Evolutionary conservation across 2,888 invertebrate genomes (phyloP).

Genomic region (Beris morrisii): DNA sequence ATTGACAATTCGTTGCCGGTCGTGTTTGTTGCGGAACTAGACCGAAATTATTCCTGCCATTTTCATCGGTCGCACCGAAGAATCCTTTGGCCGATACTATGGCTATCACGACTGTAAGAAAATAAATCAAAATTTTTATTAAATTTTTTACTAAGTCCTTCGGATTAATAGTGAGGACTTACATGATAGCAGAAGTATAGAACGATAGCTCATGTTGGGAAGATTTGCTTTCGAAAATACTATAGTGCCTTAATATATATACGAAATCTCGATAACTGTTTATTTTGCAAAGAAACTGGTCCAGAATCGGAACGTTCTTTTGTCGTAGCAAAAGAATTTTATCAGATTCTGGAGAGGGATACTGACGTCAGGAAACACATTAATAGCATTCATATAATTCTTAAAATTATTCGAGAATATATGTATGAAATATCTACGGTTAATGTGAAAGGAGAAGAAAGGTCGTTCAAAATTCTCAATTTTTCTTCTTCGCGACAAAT

Average conservation of each 20-base stretch:
- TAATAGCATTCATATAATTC: too few relatives aligned
- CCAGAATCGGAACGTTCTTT: constrained; percentile 2
- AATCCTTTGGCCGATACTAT: constrained; percentile 24
- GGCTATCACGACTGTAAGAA: constrained; percentile 1
- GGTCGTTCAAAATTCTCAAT: too few relatives aligned
- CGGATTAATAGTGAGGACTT: not conserved
- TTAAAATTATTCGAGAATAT: too few relatives aligned
- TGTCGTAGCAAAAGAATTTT: not conserved
- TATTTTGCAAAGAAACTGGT: not conserved
- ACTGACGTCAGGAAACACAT: constrained; percentile 3
- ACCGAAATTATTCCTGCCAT: constrained; percentile 12
- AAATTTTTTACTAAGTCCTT: not conserved
- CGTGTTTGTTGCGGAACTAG: not conserved
- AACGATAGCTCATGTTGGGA: constrained; percentile 22
- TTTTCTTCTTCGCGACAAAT: too few relatives aligned
- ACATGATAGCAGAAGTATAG: constrained; percentile 29
- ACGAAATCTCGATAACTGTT: constrained; percentile 28
- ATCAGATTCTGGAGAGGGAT: not conserved
- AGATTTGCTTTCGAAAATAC: constrained; percentile 5
- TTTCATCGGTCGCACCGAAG: not conserved
- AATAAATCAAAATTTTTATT: too few relatives aligned
- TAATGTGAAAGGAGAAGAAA: constrained; percentile 20
- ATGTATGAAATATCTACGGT: not conserved
- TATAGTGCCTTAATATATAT: constrained; percentile 10
- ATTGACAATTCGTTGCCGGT: not conserved